Evolutionary conservation across 2,113 vertebrate genomes (phyloP), one percentile per base, ranked within the genome.

Genomic region (Abramis brama): DNA sequence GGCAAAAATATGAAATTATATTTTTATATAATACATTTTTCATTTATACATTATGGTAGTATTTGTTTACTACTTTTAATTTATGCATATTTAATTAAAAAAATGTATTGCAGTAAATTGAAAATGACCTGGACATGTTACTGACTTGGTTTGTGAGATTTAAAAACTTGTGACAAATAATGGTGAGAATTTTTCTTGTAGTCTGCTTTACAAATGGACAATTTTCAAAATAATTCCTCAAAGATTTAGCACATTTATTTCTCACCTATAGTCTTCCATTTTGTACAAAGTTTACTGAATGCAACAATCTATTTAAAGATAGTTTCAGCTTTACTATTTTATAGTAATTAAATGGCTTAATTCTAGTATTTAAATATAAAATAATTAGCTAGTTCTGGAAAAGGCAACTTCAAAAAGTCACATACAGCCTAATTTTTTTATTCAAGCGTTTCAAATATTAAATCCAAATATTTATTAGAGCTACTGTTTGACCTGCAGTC

Each of bases 231-330:
- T 19, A 52, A 7, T 23, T 77, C 25, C 73, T 75, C 73, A 52
- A 76, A 55, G 73, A 15, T n/a, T n/a, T 0, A 47, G 12, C 39
- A n/a, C 19, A 45, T 74, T 52, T 25, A 33, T 77, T 55, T 55
- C 74, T 47, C 74, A 76, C 19, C 76, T 36, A 21, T 13, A 36
- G 55, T 79, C 57, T 43, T 79, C 57, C 77, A 62, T 43, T 79
- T 79, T 79, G 55, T 79, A 57, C 1, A 8, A 43, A 19, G 3
- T 17, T 79, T 39, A 79, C 13, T 62, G 0, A 79, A 62, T 79
- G 21, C 57, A 45, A 17, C 36, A 13, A 79, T 62, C 5, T 0
- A n/a, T 33, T 33, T 59, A 59, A 78, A 78, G 17, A 76, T 2
- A 52, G 17, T 2, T 33, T 59, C 10, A 57, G 30, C 9, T 39